Base-by-base conservation (phyloP, 2,888 invertebrate species). In the Pterostichus madidus region DNA sequence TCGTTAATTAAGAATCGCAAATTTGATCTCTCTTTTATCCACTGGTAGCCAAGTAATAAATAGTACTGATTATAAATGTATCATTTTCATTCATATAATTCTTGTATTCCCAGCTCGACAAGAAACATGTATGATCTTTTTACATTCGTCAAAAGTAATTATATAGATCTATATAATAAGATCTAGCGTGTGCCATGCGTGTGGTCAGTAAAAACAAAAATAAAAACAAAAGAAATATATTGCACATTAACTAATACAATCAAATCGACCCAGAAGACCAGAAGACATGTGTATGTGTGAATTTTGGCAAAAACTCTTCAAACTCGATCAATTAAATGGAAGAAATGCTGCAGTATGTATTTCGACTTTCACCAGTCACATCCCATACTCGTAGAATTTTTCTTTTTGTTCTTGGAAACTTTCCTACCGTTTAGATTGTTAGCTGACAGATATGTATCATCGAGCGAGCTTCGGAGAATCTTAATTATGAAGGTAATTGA, bases 361-460 rank as follows among this genome's bases (percentile, higher is more conserved):
- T 13, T 31, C 80, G 56, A 82, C 82, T 82, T 82, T 82, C 82
- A 76, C 82, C 76, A 59, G 13, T 35, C 24, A 68, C 80, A 80
- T 49, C 35, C 15, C 44, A 68, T 44, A 73, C 46, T 7, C 2
- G 64, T 46, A 73, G 11, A 7, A n/a, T 73, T 73, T 46, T 73
- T 73, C 73, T 73, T 52, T 75, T 75, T 32, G 32, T 75, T 53
- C 53, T 49, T 53, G 52, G 52, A 49, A 52, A 75, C 75, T 75
- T 75, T 75, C 75, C 52, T 53, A 31, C 68, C 44, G 17, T 71
- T 71, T 64, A 35, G 46, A 46, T 49, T 73, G 73, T 44, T 44
- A 32, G 15, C 68, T 49, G 49, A 46, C 44, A 44, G 46, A 73
- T 73, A 73, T 73, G 73, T 73, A 73, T 73, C 73, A 73, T 73